Evolutionary conservation across 64 coral and sea anemone species (phyloP), one percentile per base, ranked within the genome.

Genomic region (Porites lutea): DNA sequence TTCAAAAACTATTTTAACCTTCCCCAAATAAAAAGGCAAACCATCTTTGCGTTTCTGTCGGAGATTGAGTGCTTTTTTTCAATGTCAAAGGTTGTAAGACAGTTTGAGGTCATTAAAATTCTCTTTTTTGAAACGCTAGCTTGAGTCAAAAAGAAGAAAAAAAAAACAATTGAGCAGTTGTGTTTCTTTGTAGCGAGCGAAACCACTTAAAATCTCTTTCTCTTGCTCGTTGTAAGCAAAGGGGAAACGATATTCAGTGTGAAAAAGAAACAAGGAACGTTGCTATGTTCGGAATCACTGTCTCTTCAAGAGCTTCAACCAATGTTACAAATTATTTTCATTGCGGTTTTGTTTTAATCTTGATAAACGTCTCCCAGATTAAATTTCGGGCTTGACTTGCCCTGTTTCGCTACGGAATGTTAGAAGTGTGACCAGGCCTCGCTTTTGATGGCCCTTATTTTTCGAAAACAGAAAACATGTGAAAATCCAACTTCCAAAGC

Each of bases 301-400:
- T 80, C 50, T 13, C 4, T 83, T 68, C 46, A 64, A 68, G 62
- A 68, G 67, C 62, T 51, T 50, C 45, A 68, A 63, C 81, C 59
- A 84, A 84, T 84, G 81, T 84, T 84, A 63, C 81, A 52, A 84
- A 84, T 84, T 84, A 84, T 68, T 84, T 82, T 84, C 81, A 52
- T 68, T 84, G 81, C 81, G 81, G 81, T 84, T 84, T 84, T 65
- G 16, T 69, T 83, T 83, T 84, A 84, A 84, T 84, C 81, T 84
- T 47, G 69, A 84, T 82, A 65, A 82, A 48, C 79, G 59, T 48
- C 37, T 15, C 52, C 79, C 43, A 65, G 63, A 69, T 84, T 68
- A 69, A 84, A 84, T 84, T 84, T 84, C 81, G 48, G 18, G 81
- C 59, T 68, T 45, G 47, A 65, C 59, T 65, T 23, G n/a, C n/a